These are phyloP conservation scores for Hydrozoanthus gracilis DNA, from an alignment of 92 coral and sea anemone genomes.

Conservation along the genomic window DNA sequence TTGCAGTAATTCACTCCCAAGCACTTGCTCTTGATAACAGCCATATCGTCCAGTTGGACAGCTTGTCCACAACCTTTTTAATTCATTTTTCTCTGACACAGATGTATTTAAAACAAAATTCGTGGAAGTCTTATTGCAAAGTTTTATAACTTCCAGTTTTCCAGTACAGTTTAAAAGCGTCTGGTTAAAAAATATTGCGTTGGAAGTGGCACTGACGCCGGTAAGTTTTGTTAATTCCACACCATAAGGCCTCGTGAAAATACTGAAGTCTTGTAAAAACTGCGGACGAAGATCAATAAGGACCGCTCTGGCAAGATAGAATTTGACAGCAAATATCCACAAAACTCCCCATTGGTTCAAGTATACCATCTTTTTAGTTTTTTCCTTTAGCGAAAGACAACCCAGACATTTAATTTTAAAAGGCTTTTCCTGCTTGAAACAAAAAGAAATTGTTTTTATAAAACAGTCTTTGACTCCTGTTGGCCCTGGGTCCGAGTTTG, in stretches of 20 bases:
- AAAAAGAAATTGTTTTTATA: neutral
- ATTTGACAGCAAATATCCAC: neutral
- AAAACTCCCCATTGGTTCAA: slow-evolving; percentile 1
- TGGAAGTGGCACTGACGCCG: neutral
- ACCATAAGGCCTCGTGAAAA: slow-evolving; percentile 1
- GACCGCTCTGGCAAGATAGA: neutral
- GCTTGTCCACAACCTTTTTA: slow-evolving; percentile 3
- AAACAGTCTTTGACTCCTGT: neutral
- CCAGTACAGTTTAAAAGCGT: slow-evolving; percentile 7
- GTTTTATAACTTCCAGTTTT: neutral
- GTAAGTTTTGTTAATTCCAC: neutral
- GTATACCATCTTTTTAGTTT: neutral
- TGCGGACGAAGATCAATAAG: neutral
- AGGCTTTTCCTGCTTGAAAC: neutral
- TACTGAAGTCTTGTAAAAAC: neutral
- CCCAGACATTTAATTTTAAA: too few species aligned
- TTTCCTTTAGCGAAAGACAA: neutral
- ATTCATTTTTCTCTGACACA: neutral
- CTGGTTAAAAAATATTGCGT: neutral
- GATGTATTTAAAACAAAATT: slow-evolving; percentile 17
- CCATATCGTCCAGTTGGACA: slow-evolving; percentile 51
- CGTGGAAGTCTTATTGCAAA: slow-evolving; percentile 10
- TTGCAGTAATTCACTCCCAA: slow-evolving; percentile 4
- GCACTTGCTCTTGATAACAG: slow-evolving; percentile 43
- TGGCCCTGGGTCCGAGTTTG: neutral